Conservation (phyloP, 2,888 invertebrate species). For the Cephus pygmeus region DNA sequence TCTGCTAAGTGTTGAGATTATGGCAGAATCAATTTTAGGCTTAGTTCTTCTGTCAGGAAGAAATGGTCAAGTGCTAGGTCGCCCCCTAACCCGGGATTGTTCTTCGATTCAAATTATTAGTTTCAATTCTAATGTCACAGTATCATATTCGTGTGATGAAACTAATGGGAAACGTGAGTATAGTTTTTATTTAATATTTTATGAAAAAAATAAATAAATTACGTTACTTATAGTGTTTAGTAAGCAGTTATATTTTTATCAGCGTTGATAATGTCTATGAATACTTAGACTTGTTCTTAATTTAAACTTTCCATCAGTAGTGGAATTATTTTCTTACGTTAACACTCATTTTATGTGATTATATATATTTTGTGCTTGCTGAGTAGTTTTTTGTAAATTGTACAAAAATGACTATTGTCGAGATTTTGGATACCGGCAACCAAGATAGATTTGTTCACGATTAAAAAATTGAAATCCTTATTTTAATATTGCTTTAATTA, state of each 20-base stretch:
- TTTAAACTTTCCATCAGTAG: neutral
- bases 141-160: slow-evolving; percentile 51
- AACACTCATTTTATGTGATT: no score
- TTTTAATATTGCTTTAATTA: no score
- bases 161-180: slow-evolving; percentile 45
- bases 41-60: slow-evolving; percentile 78
- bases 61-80: slow-evolving; percentile 74
- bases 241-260: neutral
- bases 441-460: no score
- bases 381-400: no score
- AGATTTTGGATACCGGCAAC: no score
- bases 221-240: slow-evolving; percentile 1
- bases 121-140: slow-evolving; percentile 40
- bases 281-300: neutral
- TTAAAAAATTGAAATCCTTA: no score
- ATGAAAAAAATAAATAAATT: neutral
- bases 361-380: no score
- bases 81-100: slow-evolving; percentile 38
- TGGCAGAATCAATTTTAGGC: slow-evolving; percentile 32
- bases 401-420: no score
- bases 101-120: slow-evolving; percentile 41
- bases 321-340: neutral
- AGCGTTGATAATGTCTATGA: neutral
- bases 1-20: slow-evolving; percentile 67
- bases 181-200: no score